Conservation (phyloP, 2,113 vertebrate species). For the Phyllostomus discolor region DNA sequence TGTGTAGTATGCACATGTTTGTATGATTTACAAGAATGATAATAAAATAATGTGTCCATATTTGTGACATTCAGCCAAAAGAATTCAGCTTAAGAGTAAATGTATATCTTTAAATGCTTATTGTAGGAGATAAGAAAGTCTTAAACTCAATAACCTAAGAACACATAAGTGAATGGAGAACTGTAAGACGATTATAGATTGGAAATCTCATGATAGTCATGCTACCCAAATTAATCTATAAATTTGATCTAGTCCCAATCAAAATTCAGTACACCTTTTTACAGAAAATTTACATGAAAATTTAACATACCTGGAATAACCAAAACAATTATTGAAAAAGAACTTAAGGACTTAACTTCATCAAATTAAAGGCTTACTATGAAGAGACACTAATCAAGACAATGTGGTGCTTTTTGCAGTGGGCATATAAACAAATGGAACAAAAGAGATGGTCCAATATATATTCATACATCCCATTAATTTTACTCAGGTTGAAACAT, state of each 20-base stretch:
- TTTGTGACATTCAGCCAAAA: background rate
- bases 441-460: background rate
- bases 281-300: background rate
- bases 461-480: background rate
- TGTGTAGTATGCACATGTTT: background rate
- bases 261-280: background rate
- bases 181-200: background rate
- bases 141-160: conserved; percentile 15
- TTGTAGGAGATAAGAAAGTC: background rate
- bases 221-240: background rate
- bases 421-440: background rate
- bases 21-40: background rate
- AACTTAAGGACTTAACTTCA: background rate
- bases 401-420: background rate
- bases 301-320: background rate
- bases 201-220: background rate
- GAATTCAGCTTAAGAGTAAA: background rate
- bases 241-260: background rate
- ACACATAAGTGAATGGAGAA: background rate
- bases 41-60: background rate
- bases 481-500: background rate
- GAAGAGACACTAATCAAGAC: background rate
- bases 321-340: background rate
- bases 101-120: background rate
- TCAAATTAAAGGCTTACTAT: background rate